phyloP scores from a whole-genome alignment of 64 coral and sea anemone species.

The Catalaphyllia jardinei region DNA sequence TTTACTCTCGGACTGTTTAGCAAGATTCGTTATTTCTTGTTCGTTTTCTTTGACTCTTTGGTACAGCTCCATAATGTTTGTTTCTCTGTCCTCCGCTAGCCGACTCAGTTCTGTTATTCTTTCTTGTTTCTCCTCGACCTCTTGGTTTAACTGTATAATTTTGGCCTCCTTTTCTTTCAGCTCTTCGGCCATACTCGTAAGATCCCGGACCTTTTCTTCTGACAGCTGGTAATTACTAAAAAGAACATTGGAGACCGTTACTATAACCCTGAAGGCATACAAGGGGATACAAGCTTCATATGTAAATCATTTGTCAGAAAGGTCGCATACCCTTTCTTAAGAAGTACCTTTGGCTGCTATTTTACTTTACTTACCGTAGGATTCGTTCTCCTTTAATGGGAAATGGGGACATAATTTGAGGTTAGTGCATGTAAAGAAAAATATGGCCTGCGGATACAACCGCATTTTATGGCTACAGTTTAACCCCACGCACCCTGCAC shows the following conservation, averaged over 20 bases:
- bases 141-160: constrained; percentile 18
- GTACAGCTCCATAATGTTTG: constrained; percentile 30
- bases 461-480: no score
- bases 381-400: no score
- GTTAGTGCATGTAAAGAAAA: no score
- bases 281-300: no score
- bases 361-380: no score
- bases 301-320: no score
- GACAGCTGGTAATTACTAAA: constrained; percentile 22
- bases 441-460: no score
- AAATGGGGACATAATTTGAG: no score
- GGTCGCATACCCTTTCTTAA: no score
- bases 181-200: constrained; percentile 24
- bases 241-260: background rate
- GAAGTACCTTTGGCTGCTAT: no score
- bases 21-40: constrained; percentile 30
- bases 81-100: constrained; percentile 17
- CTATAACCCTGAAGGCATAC: background rate
- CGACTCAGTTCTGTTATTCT: constrained; percentile 38
- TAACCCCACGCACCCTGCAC: no score
- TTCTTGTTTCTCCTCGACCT: constrained; percentile 16
- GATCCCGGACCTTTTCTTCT: background rate
- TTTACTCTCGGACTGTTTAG: constrained; percentile 40
- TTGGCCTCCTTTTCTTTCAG: background rate
- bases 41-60: constrained; percentile 39